Base-by-base conservation (phyloP, 2,113 vertebrate species). In the Dicentrarchus labrax region DNA sequence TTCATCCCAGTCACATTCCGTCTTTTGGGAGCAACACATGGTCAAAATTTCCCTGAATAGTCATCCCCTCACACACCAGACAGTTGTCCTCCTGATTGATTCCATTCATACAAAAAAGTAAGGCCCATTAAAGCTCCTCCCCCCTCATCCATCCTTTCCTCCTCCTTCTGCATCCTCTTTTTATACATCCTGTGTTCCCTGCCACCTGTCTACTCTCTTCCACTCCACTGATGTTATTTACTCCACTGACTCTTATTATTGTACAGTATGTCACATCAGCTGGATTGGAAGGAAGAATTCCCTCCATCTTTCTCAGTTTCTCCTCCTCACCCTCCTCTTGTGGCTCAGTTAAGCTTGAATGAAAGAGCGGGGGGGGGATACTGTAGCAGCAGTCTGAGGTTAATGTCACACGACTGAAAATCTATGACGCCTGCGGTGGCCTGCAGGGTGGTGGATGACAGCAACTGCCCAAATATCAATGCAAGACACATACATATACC, bases 351-450 rank as follows among this genome's bases (percentile, higher is more conserved):
- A 68, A 51, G 81, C 72, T 51, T 72, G 68, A 76, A 50, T 36
- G 59, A 47, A 68, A 76, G 76, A 73, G 9, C 15, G 56, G 19
- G 19, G 66, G 6, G 48, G 12, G 8, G n/a, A n/a, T 62, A 67
- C 43, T 66, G 47, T 24, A 60, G 89, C 68, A 51, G 65, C 77
- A 51, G 79, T 68, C 30, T 72, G 82, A 84, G 78, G 79, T 88
- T 89, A 83, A 82, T 87, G 81, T 73, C 66, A 75, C 69, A 71
- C 48, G 73, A 80, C 84, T 91, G 83, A 60, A 84, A 89, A 90
- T 92, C 90, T 79, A 90, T 89, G 76, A 60, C 22, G 50, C 88
- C 86, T 71, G 76, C 53, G 78, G 82, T 83, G 84, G 86, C 65
- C 78, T 82, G 67, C 61, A 71, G 61, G 74, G 38, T 75, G 77